Evolutionary conservation across 2,888 invertebrate genomes (phyloP).

Genomic region (Hypercompe scribonia): DNA sequence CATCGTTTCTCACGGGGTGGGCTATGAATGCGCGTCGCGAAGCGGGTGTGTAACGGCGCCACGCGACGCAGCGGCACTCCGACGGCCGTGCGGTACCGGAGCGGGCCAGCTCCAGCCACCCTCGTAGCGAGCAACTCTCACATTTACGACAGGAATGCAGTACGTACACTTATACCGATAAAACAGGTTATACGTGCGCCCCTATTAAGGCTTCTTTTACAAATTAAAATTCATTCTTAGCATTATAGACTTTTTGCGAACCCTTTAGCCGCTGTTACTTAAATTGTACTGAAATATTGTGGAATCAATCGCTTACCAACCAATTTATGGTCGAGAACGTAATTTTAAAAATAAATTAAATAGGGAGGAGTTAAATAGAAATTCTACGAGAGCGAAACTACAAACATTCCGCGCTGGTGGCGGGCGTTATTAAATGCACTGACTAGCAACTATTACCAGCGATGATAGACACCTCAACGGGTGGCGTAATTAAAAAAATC

Average conservation of each 20-base stretch:
- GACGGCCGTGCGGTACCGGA: constrained; percentile 3
- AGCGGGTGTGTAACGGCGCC: constrained; percentile 35
- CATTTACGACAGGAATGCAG: constrained; percentile 75
- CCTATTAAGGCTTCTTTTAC: constrained; percentile 58
- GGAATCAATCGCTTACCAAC: constrained; percentile 44
- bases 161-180: constrained; percentile 58
- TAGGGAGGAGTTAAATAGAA: constrained; percentile 69
- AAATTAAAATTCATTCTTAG: constrained; percentile 69
- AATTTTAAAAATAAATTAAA: constrained; percentile 60
- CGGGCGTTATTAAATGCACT: constrained; percentile 82
- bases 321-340: constrained; percentile 46
- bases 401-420: constrained; percentile 65
- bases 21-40: constrained; percentile 54
- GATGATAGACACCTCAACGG: constrained; percentile 82
- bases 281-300: constrained; percentile 50
- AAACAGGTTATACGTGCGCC: constrained; percentile 72
- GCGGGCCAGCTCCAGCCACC: constrained; percentile 26
- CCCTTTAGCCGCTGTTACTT: constrained; percentile 48
- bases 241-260: constrained; percentile 57
- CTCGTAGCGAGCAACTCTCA: constrained; percentile 56
- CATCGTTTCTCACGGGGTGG: constrained; percentile 82
- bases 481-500: constrained; percentile 82
- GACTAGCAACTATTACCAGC: constrained; percentile 83
- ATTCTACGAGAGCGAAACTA: constrained; percentile 78
- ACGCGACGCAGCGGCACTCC: constrained; percentile 16